Evolutionary conservation across 1,140 invertebrate genomes (phyloP).

Genomic region (Neodiprion lecontei): DNA sequence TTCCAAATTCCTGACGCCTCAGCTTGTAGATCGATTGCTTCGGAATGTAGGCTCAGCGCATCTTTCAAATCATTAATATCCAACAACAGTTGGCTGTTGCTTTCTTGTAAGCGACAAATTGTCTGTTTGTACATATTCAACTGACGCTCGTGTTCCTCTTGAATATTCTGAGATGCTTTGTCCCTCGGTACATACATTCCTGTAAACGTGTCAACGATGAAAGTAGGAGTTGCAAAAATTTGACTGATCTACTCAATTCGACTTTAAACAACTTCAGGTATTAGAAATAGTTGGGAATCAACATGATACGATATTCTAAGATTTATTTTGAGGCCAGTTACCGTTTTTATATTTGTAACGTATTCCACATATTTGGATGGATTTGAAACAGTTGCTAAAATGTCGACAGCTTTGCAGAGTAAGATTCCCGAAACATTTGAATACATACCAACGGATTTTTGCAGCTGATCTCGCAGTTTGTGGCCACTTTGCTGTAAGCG

Average conservation of each 20-base stretch:
- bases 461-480: constrained; percentile 39
- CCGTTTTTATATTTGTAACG: too few species aligned
- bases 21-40: constrained; percentile 30
- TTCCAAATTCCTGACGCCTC: constrained; percentile 33
- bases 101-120: constrained; percentile 40
- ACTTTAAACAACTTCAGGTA: not conserved
- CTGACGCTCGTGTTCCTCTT: constrained; percentile 33
- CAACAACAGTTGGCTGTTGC: constrained; percentile 39
- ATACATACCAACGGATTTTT: constrained; percentile 37
- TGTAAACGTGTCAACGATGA: constrained; percentile 13
- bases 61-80: constrained; percentile 39
- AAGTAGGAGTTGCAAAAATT: too few species aligned
- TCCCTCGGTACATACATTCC: constrained; percentile 33
- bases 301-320: not conserved
- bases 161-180: constrained; percentile 30
- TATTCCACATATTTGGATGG: too few species aligned
- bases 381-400: too few species aligned
- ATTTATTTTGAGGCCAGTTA: too few species aligned
- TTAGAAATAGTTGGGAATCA: constrained; percentile 9
- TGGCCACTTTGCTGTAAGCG: constrained; percentile 34
- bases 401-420: too few species aligned
- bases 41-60: constrained; percentile 27
- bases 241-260: too few species aligned
- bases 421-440: not conserved
- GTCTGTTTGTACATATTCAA: constrained; percentile 36